These are phyloP conservation scores for Otolemur garnettii DNA, from an alignment of 2,113 vertebrate species.

Conservation along the genomic window DNA sequence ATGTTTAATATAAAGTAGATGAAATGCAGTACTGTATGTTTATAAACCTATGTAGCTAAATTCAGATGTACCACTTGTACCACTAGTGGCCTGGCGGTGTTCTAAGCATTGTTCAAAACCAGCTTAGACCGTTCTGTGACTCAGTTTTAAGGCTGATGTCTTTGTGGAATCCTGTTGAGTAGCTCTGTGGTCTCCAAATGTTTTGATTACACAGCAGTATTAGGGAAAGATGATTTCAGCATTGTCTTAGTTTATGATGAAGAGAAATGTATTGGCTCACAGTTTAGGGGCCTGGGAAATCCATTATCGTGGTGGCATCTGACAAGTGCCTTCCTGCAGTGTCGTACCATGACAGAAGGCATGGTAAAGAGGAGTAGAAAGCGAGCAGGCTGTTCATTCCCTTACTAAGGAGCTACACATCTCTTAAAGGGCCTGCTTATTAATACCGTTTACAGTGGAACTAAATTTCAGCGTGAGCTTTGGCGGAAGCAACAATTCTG, in stretches of 20 bases:
- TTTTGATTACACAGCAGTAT: not conserved
- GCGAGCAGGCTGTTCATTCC: not conserved
- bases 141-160: not conserved
- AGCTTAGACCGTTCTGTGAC: not conserved
- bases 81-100: not conserved
- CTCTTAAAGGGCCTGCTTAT: not conserved
- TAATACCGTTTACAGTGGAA: not conserved
- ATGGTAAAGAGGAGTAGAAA: not conserved
- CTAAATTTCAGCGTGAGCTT: not conserved
- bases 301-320: not conserved
- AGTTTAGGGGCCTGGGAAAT: not conserved
- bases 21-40: not conserved
- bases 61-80: not conserved
- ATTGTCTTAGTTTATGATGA: not conserved
- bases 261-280: not conserved
- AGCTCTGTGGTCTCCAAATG: not conserved
- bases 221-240: conserved; percentile 5
- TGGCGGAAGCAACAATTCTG: not conserved
- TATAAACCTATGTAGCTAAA: not conserved
- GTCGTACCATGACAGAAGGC: not conserved
- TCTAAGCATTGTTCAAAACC: not conserved
- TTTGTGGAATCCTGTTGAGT: not conserved
- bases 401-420: not conserved
- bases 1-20: conserved; percentile 39
- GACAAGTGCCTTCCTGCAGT: not conserved